These are phyloP conservation scores for Lycaon pictus DNA, from an alignment of 2,113 vertebrate species.

Conservation along the genomic window DNA sequence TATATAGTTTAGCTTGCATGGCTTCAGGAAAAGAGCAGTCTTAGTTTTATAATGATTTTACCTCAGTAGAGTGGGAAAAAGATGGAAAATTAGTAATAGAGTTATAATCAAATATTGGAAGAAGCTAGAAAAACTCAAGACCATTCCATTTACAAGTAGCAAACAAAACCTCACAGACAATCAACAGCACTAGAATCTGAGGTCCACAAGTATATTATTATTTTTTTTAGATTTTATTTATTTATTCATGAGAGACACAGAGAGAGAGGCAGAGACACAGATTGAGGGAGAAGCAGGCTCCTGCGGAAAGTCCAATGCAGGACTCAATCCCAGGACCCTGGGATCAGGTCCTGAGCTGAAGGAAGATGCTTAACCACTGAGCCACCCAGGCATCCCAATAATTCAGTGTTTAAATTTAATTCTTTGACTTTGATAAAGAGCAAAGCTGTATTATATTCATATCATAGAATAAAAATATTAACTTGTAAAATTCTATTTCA, in stretches of 20 bases:
- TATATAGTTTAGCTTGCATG: background rate
- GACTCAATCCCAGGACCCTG: too few relatives aligned
- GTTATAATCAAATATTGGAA: background rate
- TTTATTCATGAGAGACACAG: too few relatives aligned
- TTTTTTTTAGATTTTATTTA: too few relatives aligned
- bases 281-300: too few relatives aligned
- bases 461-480: background rate
- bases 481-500: background rate
- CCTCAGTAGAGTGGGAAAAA: background rate
- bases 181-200: background rate
- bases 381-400: too few relatives aligned
- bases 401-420: conserved; percentile 10
- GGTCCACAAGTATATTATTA: background rate
- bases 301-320: too few relatives aligned
- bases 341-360: too few relatives aligned
- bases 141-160: background rate
- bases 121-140: background rate
- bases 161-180: background rate
- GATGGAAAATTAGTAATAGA: background rate
- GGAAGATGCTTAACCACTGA: too few relatives aligned
- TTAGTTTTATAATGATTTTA: background rate
- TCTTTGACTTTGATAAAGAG: background rate
- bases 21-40: background rate
- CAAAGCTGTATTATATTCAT: background rate
- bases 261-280: too few relatives aligned